These are phyloP conservation scores for Scaptomyza tumidula DNA, from an alignment of 2,888 invertebrate species.

Conservation along the genomic window DNA sequence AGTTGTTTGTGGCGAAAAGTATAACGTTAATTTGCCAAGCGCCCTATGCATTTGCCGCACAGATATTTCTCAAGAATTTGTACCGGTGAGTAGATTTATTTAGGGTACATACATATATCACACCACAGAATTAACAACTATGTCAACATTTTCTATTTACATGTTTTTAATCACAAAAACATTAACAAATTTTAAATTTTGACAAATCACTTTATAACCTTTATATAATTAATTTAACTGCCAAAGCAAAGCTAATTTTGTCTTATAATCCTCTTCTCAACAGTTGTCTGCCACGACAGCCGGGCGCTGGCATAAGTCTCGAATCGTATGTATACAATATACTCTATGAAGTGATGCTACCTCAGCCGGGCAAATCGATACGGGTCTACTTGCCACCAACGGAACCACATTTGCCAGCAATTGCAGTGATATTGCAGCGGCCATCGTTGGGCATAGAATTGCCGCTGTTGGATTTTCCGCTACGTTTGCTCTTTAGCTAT, in stretches of 20 bases:
- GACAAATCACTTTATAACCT: too few relatives aligned
- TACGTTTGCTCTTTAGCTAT: constrained; percentile 94
- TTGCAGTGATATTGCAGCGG: constrained; percentile 89
- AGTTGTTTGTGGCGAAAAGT: constrained; percentile 97
- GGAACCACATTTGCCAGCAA: constrained; percentile 88
- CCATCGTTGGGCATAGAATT: constrained; percentile 92
- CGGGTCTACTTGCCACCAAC: constrained; percentile 89
- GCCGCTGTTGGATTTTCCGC: constrained; percentile 96
- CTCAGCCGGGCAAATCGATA: constrained; percentile 94
- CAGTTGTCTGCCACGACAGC: constrained; percentile 91
- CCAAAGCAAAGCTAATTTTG: not conserved
- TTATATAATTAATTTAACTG: not conserved
- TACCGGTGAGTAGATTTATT: constrained; percentile 88
- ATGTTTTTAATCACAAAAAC: not conserved
- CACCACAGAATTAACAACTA: not conserved
- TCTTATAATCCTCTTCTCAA: not conserved
- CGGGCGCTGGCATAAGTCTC: constrained; percentile 91
- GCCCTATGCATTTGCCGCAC: constrained; percentile 94
- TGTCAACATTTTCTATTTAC: not conserved
- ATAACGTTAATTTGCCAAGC: constrained; percentile 96
- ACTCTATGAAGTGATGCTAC: constrained; percentile 96
- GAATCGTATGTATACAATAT: constrained; percentile 98
- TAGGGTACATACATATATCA: not conserved
- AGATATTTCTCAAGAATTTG: constrained; percentile 93
- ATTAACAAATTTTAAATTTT: not conserved